These are phyloP conservation scores for Pachydiplax longipennis DNA, from an alignment of 2,888 invertebrate genomes.

Conservation along the genomic window DNA sequence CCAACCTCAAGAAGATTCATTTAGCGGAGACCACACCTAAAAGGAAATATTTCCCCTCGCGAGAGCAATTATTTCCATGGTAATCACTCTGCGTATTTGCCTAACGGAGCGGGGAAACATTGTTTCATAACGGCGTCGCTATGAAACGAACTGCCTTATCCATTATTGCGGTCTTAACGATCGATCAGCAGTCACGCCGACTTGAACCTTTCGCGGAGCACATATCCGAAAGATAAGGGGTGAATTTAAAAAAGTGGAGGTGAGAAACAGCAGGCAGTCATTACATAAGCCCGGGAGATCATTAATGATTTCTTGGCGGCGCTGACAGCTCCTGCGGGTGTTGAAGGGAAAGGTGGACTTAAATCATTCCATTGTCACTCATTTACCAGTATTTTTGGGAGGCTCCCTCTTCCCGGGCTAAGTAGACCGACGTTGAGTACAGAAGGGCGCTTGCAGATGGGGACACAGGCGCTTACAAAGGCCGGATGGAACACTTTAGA, in stretches of 20 bases:
- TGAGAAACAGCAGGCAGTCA: background rate
- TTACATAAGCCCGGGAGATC: conserved; percentile 2
- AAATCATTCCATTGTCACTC: conserved; percentile 32
- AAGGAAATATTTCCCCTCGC: background rate
- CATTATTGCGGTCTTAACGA: background rate
- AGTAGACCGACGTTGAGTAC: background rate
- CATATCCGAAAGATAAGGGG: background rate
- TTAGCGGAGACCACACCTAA: background rate
- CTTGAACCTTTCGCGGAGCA: background rate
- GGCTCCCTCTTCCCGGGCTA: background rate
- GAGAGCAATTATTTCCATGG: background rate
- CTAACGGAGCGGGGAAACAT: background rate
- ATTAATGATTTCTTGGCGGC: conserved; percentile 18
- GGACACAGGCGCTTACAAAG: background rate
- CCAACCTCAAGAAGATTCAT: conserved; percentile 6
- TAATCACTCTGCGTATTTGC: background rate
- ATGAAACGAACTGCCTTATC: background rate
- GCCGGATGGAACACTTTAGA: background rate
- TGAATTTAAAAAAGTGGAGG: background rate
- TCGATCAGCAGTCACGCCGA: background rate
- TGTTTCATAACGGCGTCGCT: background rate
- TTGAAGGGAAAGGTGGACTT: conserved; percentile 1
- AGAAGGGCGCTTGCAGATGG: background rate
- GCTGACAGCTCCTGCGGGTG: conserved; percentile 14
- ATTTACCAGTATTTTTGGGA: background rate